Evolutionary conservation across 1,140 invertebrate species (phyloP).

Genomic region (Charaxes varanes): DNA sequence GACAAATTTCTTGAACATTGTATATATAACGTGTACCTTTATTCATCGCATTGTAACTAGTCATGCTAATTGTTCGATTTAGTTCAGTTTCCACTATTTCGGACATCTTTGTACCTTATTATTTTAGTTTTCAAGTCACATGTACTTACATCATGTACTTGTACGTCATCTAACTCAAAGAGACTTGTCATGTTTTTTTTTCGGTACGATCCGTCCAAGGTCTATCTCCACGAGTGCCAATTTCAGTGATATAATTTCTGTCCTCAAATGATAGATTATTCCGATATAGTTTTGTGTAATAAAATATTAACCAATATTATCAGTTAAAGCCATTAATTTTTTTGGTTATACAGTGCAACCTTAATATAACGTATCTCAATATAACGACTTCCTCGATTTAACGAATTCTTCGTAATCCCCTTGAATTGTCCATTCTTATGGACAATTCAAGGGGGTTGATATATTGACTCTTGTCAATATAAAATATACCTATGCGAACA

Average conservation of each 20-base stretch:
- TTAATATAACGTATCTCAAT: too few species aligned
- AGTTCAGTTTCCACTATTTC: not conserved
- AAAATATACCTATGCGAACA: too few species aligned
- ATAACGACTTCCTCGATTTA: too few species aligned
- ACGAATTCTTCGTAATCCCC: too few species aligned
- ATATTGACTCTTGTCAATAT: too few species aligned
- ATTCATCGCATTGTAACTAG: too few species aligned
- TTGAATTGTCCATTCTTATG: too few species aligned
- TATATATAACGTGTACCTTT: too few species aligned
- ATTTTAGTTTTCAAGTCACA: conserved; percentile 3
- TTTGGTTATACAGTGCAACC: too few species aligned
- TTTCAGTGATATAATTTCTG: conserved; percentile 19
- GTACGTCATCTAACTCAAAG: conserved; percentile 6
- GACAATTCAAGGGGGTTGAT: too few species aligned
- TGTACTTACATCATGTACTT: conserved; percentile 1
- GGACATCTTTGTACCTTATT: too few species aligned
- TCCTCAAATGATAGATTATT: conserved; percentile 6
- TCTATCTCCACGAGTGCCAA: conserved; percentile 24
- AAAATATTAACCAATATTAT: not conserved
- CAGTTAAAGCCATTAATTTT: not conserved
- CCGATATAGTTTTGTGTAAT: not conserved
- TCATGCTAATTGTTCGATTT: conserved; percentile 1
- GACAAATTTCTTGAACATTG: too few species aligned
- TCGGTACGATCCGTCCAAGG: conserved; percentile 32
- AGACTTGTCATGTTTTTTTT: conserved; percentile 22